Base-by-base conservation (phyloP, 2,113 vertebrate species). In the Entosphenus tridentatus region DNA sequence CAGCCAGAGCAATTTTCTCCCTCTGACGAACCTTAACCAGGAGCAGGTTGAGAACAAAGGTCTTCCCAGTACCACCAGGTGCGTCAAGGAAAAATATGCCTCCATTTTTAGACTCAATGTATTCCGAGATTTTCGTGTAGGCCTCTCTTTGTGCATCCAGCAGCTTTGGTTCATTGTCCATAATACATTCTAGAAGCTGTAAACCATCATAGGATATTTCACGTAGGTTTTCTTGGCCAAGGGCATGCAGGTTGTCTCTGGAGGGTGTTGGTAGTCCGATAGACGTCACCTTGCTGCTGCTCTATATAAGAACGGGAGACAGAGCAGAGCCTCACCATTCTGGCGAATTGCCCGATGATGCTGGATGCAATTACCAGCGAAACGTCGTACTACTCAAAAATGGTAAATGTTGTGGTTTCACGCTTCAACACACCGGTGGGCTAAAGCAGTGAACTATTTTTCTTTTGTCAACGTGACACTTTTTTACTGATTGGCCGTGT, bases 101-200 rank as follows among this genome's bases (percentile, higher is more conserved):
- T 65, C 10, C 62, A 65, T 65, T 65, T 65, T 65, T 11, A 65
- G 62, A 65, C 8, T 65, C 58, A 62, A 10, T 65, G 62, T 65
- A 10, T 65, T 9, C 62, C 62, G 10, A 65, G 8, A 65, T 65
- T 65, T 65, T 11, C n/a, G 62, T 65, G 8, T 9, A 65, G 62
- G 62, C 62, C 21, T 65, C 62, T 65, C 62, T 65, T 21, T 65
- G 62, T 65, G 13, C 58, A 62, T 62, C 58, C 62, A 65, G 11
- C 62, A 65, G 2, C 62, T 11, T 65, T 11, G 62, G 10, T 21
- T 65, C 10, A 65, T 65, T 65, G 8, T 65, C 62, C 10, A 16
- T 10, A 65, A 65, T 65, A 11, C n/a, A 65, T n/a, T 65, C 9
- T 16, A 65, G 10, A 65, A 9, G 62, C 21, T 65, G n/a, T 10